phyloP scores from a whole-genome alignment of 2,113 vertebrate genomes.

The Hippotragus niger region DNA sequence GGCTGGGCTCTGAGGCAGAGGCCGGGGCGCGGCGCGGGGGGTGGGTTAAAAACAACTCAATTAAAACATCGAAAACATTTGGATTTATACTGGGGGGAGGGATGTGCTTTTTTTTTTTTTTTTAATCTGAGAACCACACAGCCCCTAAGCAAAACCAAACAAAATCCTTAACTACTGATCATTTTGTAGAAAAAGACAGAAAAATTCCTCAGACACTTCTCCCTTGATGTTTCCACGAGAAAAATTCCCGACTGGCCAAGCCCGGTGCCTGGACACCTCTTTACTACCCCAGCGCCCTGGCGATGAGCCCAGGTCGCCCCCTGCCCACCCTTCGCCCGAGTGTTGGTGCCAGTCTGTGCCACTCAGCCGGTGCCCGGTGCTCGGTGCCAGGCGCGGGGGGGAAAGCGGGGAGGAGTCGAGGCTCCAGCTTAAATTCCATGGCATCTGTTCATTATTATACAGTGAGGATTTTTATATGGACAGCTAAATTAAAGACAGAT shows the following conservation, averaged over 20 bases:
- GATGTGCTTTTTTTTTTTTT: background rate
- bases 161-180: conserved; percentile 41
- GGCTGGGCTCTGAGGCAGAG: background rate
- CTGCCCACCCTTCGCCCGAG: conserved; percentile 61
- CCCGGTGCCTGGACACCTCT: background rate
- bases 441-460: conserved; percentile 96
- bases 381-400: conserved; percentile 84
- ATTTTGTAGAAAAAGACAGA: conserved; percentile 38
- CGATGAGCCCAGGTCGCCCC: conserved; percentile 62
- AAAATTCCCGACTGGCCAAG: conserved; percentile 20
- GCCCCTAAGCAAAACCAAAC: conserved; percentile 30
- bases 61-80: conserved; percentile 58
- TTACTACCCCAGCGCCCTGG: conserved; percentile 60
- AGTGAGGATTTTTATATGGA: conserved; percentile 89
- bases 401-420: conserved; percentile 84
- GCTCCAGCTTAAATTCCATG: conserved; percentile 93
- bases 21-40: background rate
- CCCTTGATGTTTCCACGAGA: background rate
- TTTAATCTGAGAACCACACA: background rate
- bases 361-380: conserved; percentile 83
- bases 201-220: background rate
- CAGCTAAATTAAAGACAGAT: conserved; percentile 90
- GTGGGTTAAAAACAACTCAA: conserved; percentile 34
- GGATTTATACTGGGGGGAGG: background rate
- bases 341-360: conserved; percentile 77